phyloP scores from a whole-genome alignment of 1,140 invertebrate genomes.

The Meloidogyne floridensis region DNA sequence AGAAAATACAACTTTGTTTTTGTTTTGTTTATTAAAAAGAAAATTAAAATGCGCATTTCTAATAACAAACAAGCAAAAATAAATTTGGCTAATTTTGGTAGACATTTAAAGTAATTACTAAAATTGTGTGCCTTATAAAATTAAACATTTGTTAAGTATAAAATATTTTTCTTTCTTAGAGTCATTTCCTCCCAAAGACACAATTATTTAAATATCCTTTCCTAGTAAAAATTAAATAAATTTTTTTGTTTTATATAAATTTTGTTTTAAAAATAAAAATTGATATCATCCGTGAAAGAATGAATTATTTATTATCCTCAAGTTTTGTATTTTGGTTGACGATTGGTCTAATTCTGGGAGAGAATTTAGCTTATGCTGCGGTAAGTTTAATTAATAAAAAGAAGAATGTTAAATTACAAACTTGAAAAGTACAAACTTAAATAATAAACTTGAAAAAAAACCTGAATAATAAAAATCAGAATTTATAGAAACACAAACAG shows the following conservation, averaged over 20 bases:
- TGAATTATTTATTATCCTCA: background rate
- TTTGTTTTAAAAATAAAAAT: background rate
- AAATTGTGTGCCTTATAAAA: background rate
- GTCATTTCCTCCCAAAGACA: too few relatives aligned
- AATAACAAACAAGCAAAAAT: background rate
- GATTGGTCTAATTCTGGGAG: background rate
- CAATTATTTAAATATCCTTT: too few relatives aligned
- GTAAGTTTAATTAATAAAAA: background rate
- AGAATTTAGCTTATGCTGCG: background rate
- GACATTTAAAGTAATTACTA: background rate
- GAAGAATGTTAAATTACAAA: too few relatives aligned
- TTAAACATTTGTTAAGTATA: background rate
- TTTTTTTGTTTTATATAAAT: background rate
- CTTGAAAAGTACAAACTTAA: too few relatives aligned
- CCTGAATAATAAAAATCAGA: too few relatives aligned
- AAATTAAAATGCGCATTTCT: too few relatives aligned
- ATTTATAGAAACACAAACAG: too few relatives aligned
- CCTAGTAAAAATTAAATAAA: background rate
- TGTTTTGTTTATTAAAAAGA: too few relatives aligned
- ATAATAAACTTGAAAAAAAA: too few relatives aligned
- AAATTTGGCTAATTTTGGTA: constrained; percentile 8
- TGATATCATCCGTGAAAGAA: background rate
- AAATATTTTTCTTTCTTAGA: background rate
- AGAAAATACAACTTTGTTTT: background rate
- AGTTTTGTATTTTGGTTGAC: background rate